Evolutionary conservation across 2,888 invertebrate genomes (phyloP).

Genomic region (Oscheius sp.): DNA sequence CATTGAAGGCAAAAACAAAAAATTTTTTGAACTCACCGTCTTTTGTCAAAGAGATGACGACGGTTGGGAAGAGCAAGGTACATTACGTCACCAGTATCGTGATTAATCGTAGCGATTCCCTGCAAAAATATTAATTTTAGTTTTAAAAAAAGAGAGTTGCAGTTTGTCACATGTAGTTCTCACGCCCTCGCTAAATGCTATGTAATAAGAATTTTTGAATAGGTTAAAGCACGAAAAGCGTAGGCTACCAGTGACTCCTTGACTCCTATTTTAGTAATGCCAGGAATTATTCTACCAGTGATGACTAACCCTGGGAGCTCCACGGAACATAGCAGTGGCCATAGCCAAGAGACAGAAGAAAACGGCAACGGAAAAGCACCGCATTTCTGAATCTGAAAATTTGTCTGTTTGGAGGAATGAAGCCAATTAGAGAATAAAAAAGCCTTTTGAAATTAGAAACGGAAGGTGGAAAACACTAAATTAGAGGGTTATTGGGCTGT

Average conservation of each 20-base stretch:
- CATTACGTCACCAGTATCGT: slow-evolving; percentile 27
- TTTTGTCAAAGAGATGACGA: slow-evolving; percentile 14
- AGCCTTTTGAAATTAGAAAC: background rate
- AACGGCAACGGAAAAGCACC: slow-evolving; percentile 6
- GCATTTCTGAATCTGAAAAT: slow-evolving; percentile 12
- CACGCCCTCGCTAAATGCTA: background rate
- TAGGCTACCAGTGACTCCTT: background rate
- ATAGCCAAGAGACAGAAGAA: slow-evolving; percentile 18
- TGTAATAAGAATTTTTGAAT: slow-evolving; percentile 4
- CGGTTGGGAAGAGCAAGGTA: slow-evolving; percentile 22
- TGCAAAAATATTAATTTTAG: background rate
- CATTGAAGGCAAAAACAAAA: background rate
- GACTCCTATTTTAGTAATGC: background rate
- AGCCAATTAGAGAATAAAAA: background rate
- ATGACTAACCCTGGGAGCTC: slow-evolving; percentile 11
- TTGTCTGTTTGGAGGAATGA: too few species aligned
- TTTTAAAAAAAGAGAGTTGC: background rate
- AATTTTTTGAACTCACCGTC: background rate
- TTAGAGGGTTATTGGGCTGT: too few species aligned
- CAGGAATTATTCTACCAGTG: background rate
- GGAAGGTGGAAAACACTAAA: too few species aligned
- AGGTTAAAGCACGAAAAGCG: background rate
- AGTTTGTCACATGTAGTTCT: background rate
- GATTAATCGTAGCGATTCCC: slow-evolving; percentile 30
- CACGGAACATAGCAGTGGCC: slow-evolving; percentile 19